Evolutionary conservation across 2,888 invertebrate genomes (phyloP), one percentile per base, ranked within the genome.

Genomic region (Cordilura impudica): DNA sequence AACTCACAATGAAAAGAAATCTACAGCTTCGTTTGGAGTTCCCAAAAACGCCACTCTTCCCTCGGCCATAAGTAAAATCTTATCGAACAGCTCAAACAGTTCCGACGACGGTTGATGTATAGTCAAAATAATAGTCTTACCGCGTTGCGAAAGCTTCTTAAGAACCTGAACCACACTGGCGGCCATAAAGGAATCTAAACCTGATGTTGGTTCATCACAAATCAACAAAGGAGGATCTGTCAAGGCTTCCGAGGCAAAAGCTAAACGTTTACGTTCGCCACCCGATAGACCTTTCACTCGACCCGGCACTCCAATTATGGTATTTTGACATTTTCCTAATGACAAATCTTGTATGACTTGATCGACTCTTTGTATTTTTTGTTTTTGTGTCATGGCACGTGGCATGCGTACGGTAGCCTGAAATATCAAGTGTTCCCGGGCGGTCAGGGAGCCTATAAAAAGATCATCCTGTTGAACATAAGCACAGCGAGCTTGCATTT

Each of bases 161-260:
- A 95, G 90, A 58, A 95, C 95, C 89, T 95, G 94, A 16, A 97
- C 94, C 2, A 98, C 97, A 89, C 95, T 97, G 87, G 96, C 94
- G 0, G 99, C 98, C 97, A 98, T 98, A 86, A 96, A 98, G 0
- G 98, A 97, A 89, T 99, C 99, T 72, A 99, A 91, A 1, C 98
- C 98, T 0, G 98, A 98, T 0, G 98, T 99, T 0, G 98, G 98
- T 86, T 99, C 99, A 86, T 99, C 99, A 88, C 98, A 98, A 88
- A 99, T 97, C 92, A 99, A 93, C 49, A 99, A 91, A 0, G 97
- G 94, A 0, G 99, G 99, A 91, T 99, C 96, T 0, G 98, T 98
- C 51, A 98, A 91, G 2, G 98, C 95, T 91, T 99, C 99, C n/a
- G 97, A 96, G 16, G 98, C 99, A 88, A 99, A 98, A 0, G 98